Percentiles rank a stretch among this genome's conserved stretches.
These are phyloP conservation scores for Morelia viridis DNA, from an alignment of 2,797 vertebrate species.

Conservation along the genomic window DNA sequence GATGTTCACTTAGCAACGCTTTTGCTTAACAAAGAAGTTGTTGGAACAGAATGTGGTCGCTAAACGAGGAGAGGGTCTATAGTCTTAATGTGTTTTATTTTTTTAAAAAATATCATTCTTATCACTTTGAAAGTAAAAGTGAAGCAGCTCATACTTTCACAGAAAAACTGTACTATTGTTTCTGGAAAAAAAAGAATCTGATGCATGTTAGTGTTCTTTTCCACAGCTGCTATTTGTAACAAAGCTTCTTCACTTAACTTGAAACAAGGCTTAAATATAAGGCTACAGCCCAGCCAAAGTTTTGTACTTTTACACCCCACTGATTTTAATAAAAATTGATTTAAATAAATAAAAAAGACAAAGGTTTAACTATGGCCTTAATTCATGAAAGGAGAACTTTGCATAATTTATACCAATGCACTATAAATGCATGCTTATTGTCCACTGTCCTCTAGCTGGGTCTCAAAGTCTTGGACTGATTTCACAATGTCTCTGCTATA, in stretches of 20 bases:
- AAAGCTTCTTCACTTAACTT: background rate
- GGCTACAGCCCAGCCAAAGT: too few species aligned
- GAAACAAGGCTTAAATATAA: background rate
- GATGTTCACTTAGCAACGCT: too few species aligned
- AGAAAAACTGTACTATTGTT: slow-evolving; percentile 1
- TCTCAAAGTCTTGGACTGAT: too few species aligned
- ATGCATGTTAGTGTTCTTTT: background rate
- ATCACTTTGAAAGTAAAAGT: background rate
- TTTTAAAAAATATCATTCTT: background rate
- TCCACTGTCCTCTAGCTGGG: background rate
- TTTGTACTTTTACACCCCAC: background rate
- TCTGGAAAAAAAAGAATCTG: background rate
- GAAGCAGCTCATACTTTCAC: background rate
- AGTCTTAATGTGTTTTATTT: background rate
- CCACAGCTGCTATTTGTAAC: background rate
- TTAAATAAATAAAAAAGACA: background rate
- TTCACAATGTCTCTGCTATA: too few species aligned
- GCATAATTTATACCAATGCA: background rate
- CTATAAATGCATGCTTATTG: background rate
- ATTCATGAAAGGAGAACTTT: background rate
- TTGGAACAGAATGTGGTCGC: too few species aligned
- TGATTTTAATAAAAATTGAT: background rate
- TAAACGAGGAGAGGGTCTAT: too few species aligned
- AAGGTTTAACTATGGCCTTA: background rate
- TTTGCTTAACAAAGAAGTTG: too few species aligned